phyloP scores from a whole-genome alignment of 53 echinoderm and acorn worm species.

The Crossaster papposus region DNA sequence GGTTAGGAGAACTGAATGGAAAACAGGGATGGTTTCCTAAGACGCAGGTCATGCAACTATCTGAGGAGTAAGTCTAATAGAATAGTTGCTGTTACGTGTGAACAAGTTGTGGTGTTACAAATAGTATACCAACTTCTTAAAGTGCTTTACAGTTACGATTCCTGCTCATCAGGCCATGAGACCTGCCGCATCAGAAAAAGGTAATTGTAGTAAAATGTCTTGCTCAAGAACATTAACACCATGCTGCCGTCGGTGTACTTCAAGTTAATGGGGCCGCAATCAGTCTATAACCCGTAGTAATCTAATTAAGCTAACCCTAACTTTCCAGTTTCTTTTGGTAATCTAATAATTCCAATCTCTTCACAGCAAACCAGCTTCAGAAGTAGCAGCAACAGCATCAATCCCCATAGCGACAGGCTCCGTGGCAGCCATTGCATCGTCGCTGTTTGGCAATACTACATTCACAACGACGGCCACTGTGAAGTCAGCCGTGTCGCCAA shows the following conservation, averaged over 20 bases:
- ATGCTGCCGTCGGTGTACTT: too few relatives aligned
- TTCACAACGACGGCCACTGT: neutral
- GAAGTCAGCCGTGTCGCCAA: neutral
- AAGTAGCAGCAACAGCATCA: neutral
- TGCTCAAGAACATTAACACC: too few relatives aligned
- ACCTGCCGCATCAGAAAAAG: too few relatives aligned
- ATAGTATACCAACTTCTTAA: too few relatives aligned
- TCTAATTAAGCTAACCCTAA: too few relatives aligned
- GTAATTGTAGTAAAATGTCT: too few relatives aligned
- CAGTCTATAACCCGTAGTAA: too few relatives aligned
- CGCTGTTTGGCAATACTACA: constrained; percentile 31
- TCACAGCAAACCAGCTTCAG: constrained; percentile 31
- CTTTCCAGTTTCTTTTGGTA: neutral
- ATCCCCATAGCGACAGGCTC: neutral
- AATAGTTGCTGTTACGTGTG: neutral
- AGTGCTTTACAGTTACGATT: too few relatives aligned
- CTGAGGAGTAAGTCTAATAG: constrained; percentile 30
- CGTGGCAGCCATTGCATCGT: constrained; percentile 49
- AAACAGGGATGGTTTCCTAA: constrained; percentile 92
- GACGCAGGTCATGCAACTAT: constrained; percentile 77
- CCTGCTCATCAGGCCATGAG: too few relatives aligned
- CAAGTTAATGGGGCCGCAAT: too few relatives aligned
- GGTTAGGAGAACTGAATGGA: constrained; percentile 80
- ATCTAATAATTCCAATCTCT: neutral
- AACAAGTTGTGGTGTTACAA: too few relatives aligned